phyloP scores from a whole-genome alignment of 2,113 vertebrate species.

The Antechinus stuartii region DNA sequence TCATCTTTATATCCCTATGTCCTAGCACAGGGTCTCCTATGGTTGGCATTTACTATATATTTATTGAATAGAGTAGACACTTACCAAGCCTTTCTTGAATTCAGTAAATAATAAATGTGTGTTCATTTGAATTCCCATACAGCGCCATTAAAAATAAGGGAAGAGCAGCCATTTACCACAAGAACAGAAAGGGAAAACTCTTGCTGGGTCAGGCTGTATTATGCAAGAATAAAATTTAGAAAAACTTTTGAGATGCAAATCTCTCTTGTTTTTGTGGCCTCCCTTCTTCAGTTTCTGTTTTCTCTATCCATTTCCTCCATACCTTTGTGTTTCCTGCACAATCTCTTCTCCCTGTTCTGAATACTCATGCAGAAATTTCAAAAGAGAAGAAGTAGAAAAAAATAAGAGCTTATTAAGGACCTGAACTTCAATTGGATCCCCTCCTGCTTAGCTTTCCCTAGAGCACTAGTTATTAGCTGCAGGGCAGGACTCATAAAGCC shows the following conservation, averaged over 20 bases:
- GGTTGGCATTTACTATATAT: constrained; percentile 60
- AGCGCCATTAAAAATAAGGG: neutral
- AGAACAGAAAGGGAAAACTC: neutral
- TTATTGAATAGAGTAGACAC: constrained; percentile 13
- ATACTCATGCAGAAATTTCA: neutral
- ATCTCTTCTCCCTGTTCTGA: neutral
- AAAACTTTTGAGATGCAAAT: neutral
- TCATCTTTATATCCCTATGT: constrained; percentile 30
- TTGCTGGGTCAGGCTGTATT: neutral
- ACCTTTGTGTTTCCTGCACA: neutral
- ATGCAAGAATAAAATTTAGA: neutral
- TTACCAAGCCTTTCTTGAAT: neutral
- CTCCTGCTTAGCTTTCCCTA: neutral
- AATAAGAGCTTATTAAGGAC: neutral
- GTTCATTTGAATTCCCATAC: neutral
- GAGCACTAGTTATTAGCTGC: neutral
- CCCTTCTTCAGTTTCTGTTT: neutral
- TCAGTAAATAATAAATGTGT: neutral
- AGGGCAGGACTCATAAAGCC: neutral
- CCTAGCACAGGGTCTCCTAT: constrained; percentile 30
- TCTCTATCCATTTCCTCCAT: neutral
- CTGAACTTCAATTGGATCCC: neutral
- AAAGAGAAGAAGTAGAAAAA: neutral
- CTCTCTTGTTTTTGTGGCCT: neutral
- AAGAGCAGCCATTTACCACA: neutral